These are phyloP conservation scores for Lapara coniferarum DNA, from an alignment of 2,888 invertebrate genomes.

Conservation along the genomic window DNA sequence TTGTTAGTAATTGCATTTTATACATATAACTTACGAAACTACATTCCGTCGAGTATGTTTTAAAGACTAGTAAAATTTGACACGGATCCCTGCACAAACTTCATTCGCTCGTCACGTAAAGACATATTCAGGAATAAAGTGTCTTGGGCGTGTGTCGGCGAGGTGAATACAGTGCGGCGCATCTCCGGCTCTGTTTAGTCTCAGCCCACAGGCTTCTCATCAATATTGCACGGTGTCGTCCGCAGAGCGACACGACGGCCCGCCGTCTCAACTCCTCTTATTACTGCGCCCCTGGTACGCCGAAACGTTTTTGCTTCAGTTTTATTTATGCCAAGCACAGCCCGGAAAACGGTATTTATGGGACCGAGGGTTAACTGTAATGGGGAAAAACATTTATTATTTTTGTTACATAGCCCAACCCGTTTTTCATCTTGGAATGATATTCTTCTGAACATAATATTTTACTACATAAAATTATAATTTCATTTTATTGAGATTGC, in stretches of 20 bases:
- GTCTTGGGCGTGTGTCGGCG: neutral
- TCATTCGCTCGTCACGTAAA: neutral
- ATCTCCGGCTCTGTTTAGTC: constrained; percentile 31
- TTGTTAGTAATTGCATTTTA: too few species aligned
- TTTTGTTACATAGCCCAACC: neutral
- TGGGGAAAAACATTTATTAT: constrained; percentile 24
- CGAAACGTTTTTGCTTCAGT: constrained; percentile 41
- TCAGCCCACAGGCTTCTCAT: constrained; percentile 41
- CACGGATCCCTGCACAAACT: neutral
- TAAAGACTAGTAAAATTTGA: neutral
- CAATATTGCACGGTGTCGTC: constrained; percentile 54
- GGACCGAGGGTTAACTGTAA: constrained; percentile 16
- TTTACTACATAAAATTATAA: neutral
- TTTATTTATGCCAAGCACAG: constrained; percentile 38
- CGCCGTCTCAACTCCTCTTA: constrained; percentile 43
- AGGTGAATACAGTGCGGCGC: constrained; percentile 20
- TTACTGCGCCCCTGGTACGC: constrained; percentile 50
- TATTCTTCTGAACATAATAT: neutral
- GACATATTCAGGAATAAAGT: constrained; percentile 7
- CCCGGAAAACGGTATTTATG: constrained; percentile 34
- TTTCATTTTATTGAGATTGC: neutral
- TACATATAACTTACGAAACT: too few species aligned
- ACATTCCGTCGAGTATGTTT: neutral
- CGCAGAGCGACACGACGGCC: constrained; percentile 34
- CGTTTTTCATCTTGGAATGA: neutral